Conservation (phyloP, 2,888 invertebrate genomes). For the Noctua fimbriata region DNA sequence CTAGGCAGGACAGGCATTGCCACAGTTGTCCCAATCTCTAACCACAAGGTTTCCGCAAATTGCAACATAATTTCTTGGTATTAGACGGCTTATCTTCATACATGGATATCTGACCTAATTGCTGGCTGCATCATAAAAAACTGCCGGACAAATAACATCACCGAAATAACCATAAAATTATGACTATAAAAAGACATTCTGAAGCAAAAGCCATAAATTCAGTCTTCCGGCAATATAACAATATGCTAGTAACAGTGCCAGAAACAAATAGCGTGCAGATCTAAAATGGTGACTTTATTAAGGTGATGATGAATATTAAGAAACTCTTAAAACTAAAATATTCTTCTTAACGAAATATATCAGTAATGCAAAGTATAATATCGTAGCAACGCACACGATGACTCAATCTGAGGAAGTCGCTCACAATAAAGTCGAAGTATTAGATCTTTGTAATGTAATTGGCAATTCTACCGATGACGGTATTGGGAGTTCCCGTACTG, state of each 20-base stretch:
- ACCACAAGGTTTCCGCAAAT: conserved; percentile 11
- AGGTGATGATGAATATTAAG: neutral
- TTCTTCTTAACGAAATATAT: neutral
- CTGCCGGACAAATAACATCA: neutral
- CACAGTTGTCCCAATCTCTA: neutral
- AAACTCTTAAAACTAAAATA: neutral
- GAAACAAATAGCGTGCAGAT: neutral
- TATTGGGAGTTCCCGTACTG: conserved; percentile 28
- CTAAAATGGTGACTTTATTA: neutral
- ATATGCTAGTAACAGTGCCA: neutral
- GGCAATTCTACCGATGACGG: conserved; percentile 42
- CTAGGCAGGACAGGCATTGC: neutral
- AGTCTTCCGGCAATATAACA: neutral
- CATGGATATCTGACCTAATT: neutral
- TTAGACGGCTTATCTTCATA: neutral
- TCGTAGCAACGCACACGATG: conserved; percentile 21
- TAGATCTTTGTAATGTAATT: conserved; percentile 56
- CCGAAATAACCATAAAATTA: neutral
- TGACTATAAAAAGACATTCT: neutral
- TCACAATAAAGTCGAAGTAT: conserved; percentile 45
- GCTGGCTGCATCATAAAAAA: neutral
- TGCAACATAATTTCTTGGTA: conserved; percentile 3
- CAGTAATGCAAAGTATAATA: conserved; percentile 17
- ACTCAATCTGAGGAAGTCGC: conserved; percentile 39
- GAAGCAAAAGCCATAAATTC: neutral